Evolutionary conservation across 2,888 invertebrate genomes (phyloP).

Genomic region (Mantis religiosa): DNA sequence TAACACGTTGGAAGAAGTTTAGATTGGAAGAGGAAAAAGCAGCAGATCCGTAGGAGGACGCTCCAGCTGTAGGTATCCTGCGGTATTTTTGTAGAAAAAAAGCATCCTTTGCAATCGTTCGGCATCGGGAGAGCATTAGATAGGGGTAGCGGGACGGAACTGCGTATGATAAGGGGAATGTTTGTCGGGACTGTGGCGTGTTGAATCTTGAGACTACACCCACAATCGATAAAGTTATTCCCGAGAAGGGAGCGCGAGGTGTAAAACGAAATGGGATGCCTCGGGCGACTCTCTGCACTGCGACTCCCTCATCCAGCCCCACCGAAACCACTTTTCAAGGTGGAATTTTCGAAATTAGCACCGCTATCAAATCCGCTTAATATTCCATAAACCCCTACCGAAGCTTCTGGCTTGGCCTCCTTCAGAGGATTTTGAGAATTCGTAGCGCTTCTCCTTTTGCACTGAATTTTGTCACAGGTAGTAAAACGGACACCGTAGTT

Average conservation of each 20-base stretch:
- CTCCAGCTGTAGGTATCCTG: neutral
- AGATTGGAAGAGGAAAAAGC: neutral
- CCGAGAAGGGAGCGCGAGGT: neutral
- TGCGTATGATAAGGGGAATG: neutral
- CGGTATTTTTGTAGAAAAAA: neutral
- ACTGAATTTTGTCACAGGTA: neutral
- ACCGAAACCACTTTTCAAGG: neutral
- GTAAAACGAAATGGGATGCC: constrained; percentile 2
- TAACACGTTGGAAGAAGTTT: neutral
- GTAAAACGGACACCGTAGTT: neutral
- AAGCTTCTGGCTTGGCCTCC: neutral
- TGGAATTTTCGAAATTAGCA: neutral
- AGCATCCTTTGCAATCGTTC: neutral
- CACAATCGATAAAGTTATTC: neutral
- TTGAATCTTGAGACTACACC: neutral
- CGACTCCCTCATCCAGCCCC: neutral
- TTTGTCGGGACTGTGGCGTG: neutral
- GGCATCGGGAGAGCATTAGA: neutral
- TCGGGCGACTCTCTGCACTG: neutral
- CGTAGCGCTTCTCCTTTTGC: neutral
- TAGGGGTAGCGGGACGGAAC: neutral
- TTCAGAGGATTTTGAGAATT: neutral
- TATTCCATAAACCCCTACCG: neutral
- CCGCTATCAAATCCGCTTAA: neutral
- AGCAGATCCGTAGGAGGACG: neutral